A percentile compares a stretch with the other conserved stretches of the same genome.
These are phyloP conservation scores for Ditula angustiorana DNA, from an alignment of 2,888 invertebrate species.

Conservation along the genomic window DNA sequence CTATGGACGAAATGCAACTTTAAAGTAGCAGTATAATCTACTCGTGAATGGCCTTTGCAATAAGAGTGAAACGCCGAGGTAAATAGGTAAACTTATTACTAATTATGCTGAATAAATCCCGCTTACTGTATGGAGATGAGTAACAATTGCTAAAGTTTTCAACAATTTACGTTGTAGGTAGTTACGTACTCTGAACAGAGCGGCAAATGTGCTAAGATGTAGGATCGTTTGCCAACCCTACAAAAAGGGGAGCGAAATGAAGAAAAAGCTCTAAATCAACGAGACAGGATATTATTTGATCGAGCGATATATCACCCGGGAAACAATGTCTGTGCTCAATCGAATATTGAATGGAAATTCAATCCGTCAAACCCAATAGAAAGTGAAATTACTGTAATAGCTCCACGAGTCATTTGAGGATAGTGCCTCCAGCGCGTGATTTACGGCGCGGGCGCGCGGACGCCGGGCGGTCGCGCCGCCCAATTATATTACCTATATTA, in stretches of 20 bases:
- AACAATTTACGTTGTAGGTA: no score
- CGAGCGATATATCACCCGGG: conserved; percentile 21
- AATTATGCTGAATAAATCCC: no score
- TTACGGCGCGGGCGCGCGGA: not conserved
- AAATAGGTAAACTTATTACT: no score
- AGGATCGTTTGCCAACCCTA: not conserved
- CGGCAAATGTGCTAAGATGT: not conserved
- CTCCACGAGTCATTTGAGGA: conserved; percentile 15
- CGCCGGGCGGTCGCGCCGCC: no score
- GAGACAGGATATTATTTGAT: conserved; percentile 11
- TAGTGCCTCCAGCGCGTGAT: not conserved
- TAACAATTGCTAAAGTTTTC: no score
- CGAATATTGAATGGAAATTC: conserved; percentile 29
- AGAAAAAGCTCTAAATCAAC: conserved; percentile 14
- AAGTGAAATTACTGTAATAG: conserved; percentile 27
- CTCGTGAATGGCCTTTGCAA: no score
- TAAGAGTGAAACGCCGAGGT: no score
- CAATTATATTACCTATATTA: no score
- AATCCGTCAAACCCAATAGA: conserved; percentile 32
- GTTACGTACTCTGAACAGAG: no score
- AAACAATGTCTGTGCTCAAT: conserved; percentile 32
- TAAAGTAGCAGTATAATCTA: no score
- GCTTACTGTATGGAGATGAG: no score
- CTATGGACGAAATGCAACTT: no score
- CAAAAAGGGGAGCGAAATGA: conserved; percentile 1